Evolutionary conservation across 2,888 invertebrate species (phyloP), one percentile per base, ranked within the genome.

Genomic region (Apodemia hepburni): DNA sequence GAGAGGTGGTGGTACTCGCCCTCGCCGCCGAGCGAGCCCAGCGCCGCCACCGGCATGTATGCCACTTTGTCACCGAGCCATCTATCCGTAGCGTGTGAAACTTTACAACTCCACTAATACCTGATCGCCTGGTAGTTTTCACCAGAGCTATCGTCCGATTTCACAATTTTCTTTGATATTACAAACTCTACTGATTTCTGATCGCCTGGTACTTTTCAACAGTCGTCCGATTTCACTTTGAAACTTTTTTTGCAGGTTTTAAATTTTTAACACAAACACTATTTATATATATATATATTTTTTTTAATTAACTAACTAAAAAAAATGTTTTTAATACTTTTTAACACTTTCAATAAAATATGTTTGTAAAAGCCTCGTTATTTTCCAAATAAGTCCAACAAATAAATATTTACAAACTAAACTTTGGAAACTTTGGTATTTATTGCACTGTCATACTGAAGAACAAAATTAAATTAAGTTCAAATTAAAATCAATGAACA

Each of bases 61-160:
- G 93, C 93, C 93, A 93, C 93, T 77, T 91, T 93, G 93, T 92
- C 93, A 93, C 93, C 92, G 92, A 84, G 85, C 82, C 93, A 92
- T 92, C 87, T 85, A 74, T 69, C 75, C 72, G 68, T 71, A 66
- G 68, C 61, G 64, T 38, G 54, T 29, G n/a, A 60, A 60, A 27
- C 47, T 47, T 27, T 11, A 17, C 27, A 27, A 47, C 60, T 47
- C 38, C 60, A 29, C 45, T 45, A 17, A 29, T 47, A n/a, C 22
- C 42, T 29, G 18, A 59, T 18, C 61, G 47, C 58, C 61, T 64
- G 38, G 66, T 66, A 64, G 59, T 62, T 60, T 62, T 27, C n/a
- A 45, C 18, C 38, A 35, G 51, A 45, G 15, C 60, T 51, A n/a
- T 57, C 49, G 27, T 27, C 35, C 5, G 35, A 49, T 61, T 22